Base-by-base conservation (phyloP, 2,888 invertebrate species). In the Lasioglossum zephyrum region DNA sequence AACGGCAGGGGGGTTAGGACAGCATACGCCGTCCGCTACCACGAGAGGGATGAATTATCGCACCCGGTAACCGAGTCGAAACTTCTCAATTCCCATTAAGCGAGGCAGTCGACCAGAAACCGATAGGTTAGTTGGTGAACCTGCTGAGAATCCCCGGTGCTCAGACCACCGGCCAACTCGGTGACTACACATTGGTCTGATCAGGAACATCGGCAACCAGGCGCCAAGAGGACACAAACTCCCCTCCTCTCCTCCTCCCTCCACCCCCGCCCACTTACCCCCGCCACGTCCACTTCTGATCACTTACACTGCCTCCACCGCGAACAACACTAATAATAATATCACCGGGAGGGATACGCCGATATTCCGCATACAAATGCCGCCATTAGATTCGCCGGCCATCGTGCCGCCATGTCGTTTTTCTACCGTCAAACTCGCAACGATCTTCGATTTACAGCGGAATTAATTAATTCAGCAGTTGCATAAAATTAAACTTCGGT, bases 31-130 rank as follows among this genome's bases (percentile, higher is more conserved):
- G 81, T 66, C 80, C 77, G 82, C 78, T 87, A 83, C 88, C 79
- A 82, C 81, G 90, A 85, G 88, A 77, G 80, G 92, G 92, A 93
- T 93, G 92, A 94, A 94, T 94, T 93, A 94, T 94, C 93, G 91
- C 88, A 85, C 87, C 83, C 88, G 89, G 89, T 90, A 90, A 88
- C 92, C 90, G 89, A 92, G 91, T 91, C 92, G 92, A 94, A 94
- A 94, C 92, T 94, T 94, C 93, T 93, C 92, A 92, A 94, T 94
- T 94, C 93, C 94, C 94, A 94, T 94, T 94, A 94, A 93, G 92
- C 92, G 92, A 91, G 91, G 93, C 93, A 92, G 92, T 93, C 92
- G 92, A 90, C 93, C 93, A 93, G 93, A 94, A 94, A 94, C 92
- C 93, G 92, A 94, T 94, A 93, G 93, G 92, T 94, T 94, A 93